Base-by-base conservation (phyloP, 1,140 invertebrate species). In the Heliconius himera region DNA sequence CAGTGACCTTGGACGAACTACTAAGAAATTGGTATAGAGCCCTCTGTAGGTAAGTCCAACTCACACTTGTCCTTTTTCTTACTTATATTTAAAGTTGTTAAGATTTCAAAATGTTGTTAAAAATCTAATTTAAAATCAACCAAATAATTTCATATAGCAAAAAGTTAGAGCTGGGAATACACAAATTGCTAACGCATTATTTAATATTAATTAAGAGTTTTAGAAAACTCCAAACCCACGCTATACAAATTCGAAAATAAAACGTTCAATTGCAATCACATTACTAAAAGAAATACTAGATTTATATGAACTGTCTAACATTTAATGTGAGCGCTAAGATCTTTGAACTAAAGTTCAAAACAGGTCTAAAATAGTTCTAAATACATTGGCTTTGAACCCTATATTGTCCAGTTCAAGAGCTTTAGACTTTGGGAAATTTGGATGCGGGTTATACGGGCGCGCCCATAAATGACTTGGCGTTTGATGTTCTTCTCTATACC, bases 361-460 rank as follows among this genome's bases (percentile, higher is more conserved):
- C 70, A 33, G 11, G 11, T 13, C 33, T 29, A 49, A 26, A 16
- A 16, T 5, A 56, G 74, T 70, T 70, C 74, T 18, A 41, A 11
- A 9, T 11, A 29, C 3, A 46, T 26, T 73, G 56, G 77, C 3
- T 70, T 74, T 36, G n/a, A 70, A 66, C 72, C 56, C 77, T 79
- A 79, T 74, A 46, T 74, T 56, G 73, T 74, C 77, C 77, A 79
- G 72, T 79, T 70, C n/a, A 79, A 73, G 77, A 70, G 73, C 54
- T 29, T 16, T 49, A 51, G 49, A 18, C 71, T 78, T 33, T 72
- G 36, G 70, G 78, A 76, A 70, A 80, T 80, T 80, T 73, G 74
- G 49, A 80, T 80, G 78, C 74, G 74, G 74, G 78, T 76, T 76
- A 76, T 80, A 80, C 78, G 78, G 74, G 73, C 20, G 20, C 66